phyloP scores from a whole-genome alignment of 2,797 vertebrate species.

The Remorina albescens region DNA sequence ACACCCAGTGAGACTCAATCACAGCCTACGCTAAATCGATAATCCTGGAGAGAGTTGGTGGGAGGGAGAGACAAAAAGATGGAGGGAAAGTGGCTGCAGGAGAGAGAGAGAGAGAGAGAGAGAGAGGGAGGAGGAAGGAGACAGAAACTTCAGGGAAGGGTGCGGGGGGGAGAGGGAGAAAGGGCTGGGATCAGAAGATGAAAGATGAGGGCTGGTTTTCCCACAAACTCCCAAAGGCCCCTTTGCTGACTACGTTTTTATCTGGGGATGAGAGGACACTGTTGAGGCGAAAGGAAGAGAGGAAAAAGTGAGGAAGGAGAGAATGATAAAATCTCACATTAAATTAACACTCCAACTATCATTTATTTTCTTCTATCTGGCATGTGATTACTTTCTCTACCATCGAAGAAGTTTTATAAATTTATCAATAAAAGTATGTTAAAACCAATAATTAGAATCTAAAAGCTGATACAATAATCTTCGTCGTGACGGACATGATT shows the following conservation, averaged over 20 bases:
- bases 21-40: constrained; percentile 86
- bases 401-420: no score
- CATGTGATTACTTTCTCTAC: no score
- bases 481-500: not conserved
- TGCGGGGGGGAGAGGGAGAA: constrained; percentile 43
- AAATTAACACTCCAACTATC: no score
- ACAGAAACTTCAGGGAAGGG: constrained; percentile 40
- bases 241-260: constrained; percentile 84
- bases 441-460: no score
- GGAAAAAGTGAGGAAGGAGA: constrained; percentile 11
- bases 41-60: constrained; percentile 80
- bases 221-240: constrained; percentile 78
- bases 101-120: constrained; percentile 58
- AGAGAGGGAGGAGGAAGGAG: constrained; percentile 20
- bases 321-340: constrained; percentile 8
- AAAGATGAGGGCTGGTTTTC: constrained; percentile 84
- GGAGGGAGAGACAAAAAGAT: constrained; percentile 65
- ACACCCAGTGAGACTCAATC: constrained; percentile 86
- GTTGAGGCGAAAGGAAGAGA: constrained; percentile 54
- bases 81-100: constrained; percentile 67
- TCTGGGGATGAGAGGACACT: constrained; percentile 68
- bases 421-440: no score
- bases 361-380: no score
- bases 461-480: not conserved
- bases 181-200: constrained; percentile 72